Base-by-base conservation (phyloP, 37 sponge, comb jelly and placozoan genomes). In the Beroe ovata region DNA sequence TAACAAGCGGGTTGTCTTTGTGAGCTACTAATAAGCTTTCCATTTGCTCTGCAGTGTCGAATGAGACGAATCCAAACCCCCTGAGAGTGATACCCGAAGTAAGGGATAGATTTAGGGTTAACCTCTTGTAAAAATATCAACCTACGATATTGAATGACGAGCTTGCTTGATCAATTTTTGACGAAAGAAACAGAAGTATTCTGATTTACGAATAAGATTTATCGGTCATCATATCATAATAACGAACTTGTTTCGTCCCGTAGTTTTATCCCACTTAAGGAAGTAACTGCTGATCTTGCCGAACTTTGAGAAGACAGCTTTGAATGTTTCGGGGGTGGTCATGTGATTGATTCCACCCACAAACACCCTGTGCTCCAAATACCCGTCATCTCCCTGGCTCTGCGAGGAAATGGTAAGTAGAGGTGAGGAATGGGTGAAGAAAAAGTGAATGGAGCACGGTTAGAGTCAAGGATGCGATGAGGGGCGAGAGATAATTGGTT, bases 221-320 rank as follows among this genome's bases (percentile, higher is more conserved):
- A n/a, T n/a, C n/a, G n/a, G n/a, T n/a, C n/a, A n/a, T n/a, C n/a
- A n/a, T n/a, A 62, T 62, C 19, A n/a, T 62, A 3, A 28, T 62
- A 20, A 38, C 84, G 8, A 25, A 77, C 84, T 77, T 77, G 84
- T 77, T 77, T 40, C 84, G 41, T 3, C 84, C 84, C 18, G 84
- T 36, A 3, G 33, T 39, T 29, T 77, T 77, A 41, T 77, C 84
- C 84, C 84, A 77, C 54, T 77, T 77, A 23, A 77, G 84, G 41
- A 77, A 77, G 54, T 77, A 77, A 54, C 84, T 77, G 84, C 84
- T 77, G 23, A 77, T 77, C 41, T 77, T 77, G 8, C 84, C 84
- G 47, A 77, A 77, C 84, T 77, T 77, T 1, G 84, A 77, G 47
- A 77, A 77, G 54, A 77, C 35, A 4, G 38, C 42, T 41, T 42